Percentiles rank a stretch among this genome's conserved stretches.
Evolutionary conservation across 2,888 invertebrate species (phyloP).

Genomic region (Apotomis capreana): DNA sequence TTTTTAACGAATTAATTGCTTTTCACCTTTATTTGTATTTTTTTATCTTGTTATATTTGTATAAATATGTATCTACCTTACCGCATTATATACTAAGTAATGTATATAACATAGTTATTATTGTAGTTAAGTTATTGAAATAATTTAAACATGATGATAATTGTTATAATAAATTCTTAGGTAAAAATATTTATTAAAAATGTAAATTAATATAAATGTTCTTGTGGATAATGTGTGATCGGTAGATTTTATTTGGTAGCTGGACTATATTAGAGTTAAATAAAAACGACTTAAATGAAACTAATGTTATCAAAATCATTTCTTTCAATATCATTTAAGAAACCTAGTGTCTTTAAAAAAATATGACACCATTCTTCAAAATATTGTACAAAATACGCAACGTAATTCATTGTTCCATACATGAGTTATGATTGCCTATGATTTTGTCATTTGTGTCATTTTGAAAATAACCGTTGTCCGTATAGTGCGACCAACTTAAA

Average conservation of each 20-base stretch:
- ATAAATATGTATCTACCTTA: background rate
- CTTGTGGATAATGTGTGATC: constrained; percentile 71
- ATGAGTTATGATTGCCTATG: too few relatives aligned
- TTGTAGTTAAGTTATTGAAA: constrained; percentile 11
- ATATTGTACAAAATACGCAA: too few relatives aligned
- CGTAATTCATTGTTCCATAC: too few relatives aligned
- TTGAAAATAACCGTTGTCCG: too few relatives aligned
- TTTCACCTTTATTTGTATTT: too few relatives aligned
- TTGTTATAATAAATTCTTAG: constrained; percentile 37
- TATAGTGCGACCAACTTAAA: too few relatives aligned
- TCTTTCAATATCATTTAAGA: too few relatives aligned
- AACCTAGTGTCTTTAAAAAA: too few relatives aligned
- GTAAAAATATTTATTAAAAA: constrained; percentile 58
- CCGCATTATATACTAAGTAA: constrained; percentile 14
- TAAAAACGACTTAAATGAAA: background rate
- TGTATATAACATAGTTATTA: constrained; percentile 32
- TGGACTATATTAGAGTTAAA: constrained; percentile 53
- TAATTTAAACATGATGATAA: constrained; percentile 9
- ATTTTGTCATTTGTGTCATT: too few relatives aligned
- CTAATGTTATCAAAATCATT: too few relatives aligned
- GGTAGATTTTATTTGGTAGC: constrained; percentile 63
- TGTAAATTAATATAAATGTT: constrained; percentile 64
- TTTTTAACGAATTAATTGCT: too few relatives aligned
- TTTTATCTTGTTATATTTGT: background rate
- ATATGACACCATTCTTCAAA: too few relatives aligned